Conservation (phyloP, 2,888 invertebrate species). For the Mesorhabditis belari region DNA sequence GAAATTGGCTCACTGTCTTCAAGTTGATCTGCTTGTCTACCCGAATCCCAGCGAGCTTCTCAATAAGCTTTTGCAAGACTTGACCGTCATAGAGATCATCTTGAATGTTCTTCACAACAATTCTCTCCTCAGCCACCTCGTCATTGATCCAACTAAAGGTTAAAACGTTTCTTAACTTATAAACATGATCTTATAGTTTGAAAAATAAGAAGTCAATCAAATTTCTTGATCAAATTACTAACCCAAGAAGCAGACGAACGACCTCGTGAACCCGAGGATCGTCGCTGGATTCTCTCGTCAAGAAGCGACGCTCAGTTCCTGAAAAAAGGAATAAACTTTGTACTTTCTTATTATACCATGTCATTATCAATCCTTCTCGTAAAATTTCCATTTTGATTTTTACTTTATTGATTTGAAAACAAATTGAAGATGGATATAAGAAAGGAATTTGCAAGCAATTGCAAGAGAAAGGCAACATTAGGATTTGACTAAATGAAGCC, state of each 20-base stretch:
- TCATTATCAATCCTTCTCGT: neutral
- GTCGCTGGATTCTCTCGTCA: constrained; percentile 78
- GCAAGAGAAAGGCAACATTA: too few species aligned
- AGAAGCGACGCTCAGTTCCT: constrained; percentile 90
- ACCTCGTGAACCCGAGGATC: constrained; percentile 65
- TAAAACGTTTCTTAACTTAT: too few species aligned
- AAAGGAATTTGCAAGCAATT: too few species aligned
- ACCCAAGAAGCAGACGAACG: constrained; percentile 65
- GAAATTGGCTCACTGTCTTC: constrained; percentile 58
- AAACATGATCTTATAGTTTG: too few species aligned
- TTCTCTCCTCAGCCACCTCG: constrained; percentile 86
- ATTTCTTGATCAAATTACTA: too few species aligned
- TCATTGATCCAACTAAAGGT: constrained; percentile 94
- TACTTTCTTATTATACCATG: neutral
- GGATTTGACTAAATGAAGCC: too few species aligned
- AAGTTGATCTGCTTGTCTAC: constrained; percentile 8
- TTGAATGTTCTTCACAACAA: constrained; percentile 86
- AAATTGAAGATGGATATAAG: too few species aligned
- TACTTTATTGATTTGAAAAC: neutral
- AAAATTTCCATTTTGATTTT: neutral
- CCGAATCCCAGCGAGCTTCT: constrained; percentile 51
- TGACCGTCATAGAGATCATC: constrained; percentile 98
- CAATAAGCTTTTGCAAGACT: constrained; percentile 68
- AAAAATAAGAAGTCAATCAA: too few species aligned
- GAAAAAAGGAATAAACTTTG: constrained; percentile 3